phyloP scores from a whole-genome alignment of 2,113 vertebrate genomes.

The Mobula hypostoma region DNA sequence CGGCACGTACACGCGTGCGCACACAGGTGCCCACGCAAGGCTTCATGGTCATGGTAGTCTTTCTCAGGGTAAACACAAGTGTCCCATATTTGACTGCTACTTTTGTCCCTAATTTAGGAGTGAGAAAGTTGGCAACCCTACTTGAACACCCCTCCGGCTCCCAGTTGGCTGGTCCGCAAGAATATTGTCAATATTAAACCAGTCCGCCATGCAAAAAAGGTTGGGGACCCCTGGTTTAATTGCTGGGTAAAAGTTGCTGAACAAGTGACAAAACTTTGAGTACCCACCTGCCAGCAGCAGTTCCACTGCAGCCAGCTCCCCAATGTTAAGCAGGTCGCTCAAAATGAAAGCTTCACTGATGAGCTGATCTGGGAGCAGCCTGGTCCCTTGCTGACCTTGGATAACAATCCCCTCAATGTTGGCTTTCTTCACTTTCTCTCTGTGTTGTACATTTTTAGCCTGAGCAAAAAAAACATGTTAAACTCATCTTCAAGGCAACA shows the following conservation, averaged over 20 bases:
- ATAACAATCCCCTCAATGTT: constrained; percentile 90
- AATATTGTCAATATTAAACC: too few relatives aligned
- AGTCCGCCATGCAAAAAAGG: too few relatives aligned
- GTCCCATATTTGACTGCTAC: too few relatives aligned
- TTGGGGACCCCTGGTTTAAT: too few relatives aligned
- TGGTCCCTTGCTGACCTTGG: constrained; percentile 87
- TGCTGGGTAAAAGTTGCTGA: not conserved
- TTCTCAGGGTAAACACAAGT: too few relatives aligned
- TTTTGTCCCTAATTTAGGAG: too few relatives aligned
- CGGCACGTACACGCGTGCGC: too few relatives aligned
- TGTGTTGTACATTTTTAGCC: constrained; percentile 91
- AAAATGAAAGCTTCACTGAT: constrained; percentile 92
- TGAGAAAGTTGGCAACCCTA: too few relatives aligned
- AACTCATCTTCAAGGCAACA: not conserved
- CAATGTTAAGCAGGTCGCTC: constrained; percentile 90
- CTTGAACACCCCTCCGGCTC: too few relatives aligned
- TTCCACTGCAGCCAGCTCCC: constrained; percentile 87
- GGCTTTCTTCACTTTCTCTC: constrained; percentile 90
- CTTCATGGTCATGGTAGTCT: too few relatives aligned
- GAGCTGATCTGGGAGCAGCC: constrained; percentile 85
- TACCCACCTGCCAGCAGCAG: constrained; percentile 84
- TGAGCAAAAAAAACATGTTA: constrained; percentile 46
- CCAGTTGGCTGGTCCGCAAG: too few relatives aligned
- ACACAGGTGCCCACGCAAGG: too few relatives aligned
- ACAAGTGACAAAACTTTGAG: not conserved